Evolutionary conservation across 92 coral and sea anemone genomes (phyloP).

Genomic region (Umimayanthus chanpuru): DNA sequence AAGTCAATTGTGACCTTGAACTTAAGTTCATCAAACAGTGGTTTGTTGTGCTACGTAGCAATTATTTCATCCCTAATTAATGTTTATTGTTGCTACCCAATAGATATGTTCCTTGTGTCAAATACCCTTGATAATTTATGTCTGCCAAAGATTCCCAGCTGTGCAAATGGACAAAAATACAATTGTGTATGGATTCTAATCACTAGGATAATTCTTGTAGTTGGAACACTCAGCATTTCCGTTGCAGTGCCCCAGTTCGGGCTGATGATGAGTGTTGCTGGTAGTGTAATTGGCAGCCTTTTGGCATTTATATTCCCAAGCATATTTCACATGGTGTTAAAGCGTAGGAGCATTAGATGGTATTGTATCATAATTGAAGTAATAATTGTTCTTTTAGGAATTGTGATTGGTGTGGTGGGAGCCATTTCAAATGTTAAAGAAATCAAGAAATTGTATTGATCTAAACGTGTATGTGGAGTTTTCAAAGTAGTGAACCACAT

Average conservation of each 20-base stretch:
- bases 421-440: slow-evolving; percentile 42
- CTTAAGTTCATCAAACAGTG: slow-evolving; percentile 55
- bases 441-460: slow-evolving; percentile 14
- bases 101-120: slow-evolving; percentile 82
- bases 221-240: slow-evolving; percentile 68
- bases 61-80: slow-evolving; percentile 63
- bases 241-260: slow-evolving; percentile 86
- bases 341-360: slow-evolving; percentile 64
- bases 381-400: slow-evolving; percentile 60
- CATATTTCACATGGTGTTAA: slow-evolving; percentile 71
- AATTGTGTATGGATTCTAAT: slow-evolving; percentile 57
- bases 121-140: slow-evolving; percentile 68
- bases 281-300: slow-evolving; percentile 81
- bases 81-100: slow-evolving; percentile 75
- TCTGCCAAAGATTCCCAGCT: slow-evolving; percentile 68
- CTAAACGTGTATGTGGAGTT: too few relatives aligned
- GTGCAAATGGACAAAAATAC: slow-evolving; percentile 57
- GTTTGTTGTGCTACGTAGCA: slow-evolving; percentile 59
- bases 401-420: slow-evolving; percentile 67
- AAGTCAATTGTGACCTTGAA: slow-evolving; percentile 65
- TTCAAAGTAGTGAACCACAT: too few relatives aligned
- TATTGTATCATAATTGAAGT: slow-evolving; percentile 53
- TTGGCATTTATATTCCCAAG: slow-evolving; percentile 78
- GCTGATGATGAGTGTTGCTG: slow-evolving; percentile 76
- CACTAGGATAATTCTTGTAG: slow-evolving; percentile 59